These are phyloP conservation scores for Eupleurogrammus muticus DNA, from an alignment of 2,797 vertebrate species.

Conservation along the genomic window DNA sequence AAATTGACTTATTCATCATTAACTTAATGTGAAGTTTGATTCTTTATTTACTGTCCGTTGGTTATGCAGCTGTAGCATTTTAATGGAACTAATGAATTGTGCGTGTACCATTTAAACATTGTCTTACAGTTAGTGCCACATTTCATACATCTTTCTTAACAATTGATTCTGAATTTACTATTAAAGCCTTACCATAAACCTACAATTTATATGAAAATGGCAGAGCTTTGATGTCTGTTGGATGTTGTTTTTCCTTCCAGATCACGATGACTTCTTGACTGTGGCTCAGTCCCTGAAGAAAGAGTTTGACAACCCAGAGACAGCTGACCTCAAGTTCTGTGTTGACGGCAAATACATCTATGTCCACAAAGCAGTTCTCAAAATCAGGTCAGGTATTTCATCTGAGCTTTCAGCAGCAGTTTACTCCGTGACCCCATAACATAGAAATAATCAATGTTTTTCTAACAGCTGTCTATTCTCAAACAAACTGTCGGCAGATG, in stretches of 20 bases:
- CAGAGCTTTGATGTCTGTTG: background rate
- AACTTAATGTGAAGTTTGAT: too few species aligned
- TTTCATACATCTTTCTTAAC: too few species aligned
- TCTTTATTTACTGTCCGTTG: too few species aligned
- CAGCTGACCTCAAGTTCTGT: conserved; percentile 94
- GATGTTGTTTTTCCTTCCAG: conserved; percentile 68
- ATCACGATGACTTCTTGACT: conserved; percentile 94
- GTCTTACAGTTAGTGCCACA: background rate
- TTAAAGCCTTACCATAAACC: background rate
- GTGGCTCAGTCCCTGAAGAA: conserved; percentile 95
- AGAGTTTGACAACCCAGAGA: conserved; percentile 97
- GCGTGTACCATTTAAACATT: background rate
- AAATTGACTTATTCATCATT: background rate
- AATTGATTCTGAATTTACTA: too few species aligned
- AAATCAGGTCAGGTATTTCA: conserved; percentile 90
- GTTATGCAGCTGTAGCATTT: background rate
- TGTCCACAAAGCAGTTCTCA: conserved; percentile 96
- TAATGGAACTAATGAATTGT: background rate
- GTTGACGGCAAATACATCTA: conserved; percentile 95
- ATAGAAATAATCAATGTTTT: background rate
- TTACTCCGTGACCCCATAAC: background rate
- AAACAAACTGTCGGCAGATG: conserved; percentile 83
- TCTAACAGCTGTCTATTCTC: background rate
- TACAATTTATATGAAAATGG: background rate
- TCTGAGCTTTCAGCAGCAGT: background rate